Base-by-base conservation (phyloP, 2,888 invertebrate genomes). In the Eucera pruinosa region DNA sequence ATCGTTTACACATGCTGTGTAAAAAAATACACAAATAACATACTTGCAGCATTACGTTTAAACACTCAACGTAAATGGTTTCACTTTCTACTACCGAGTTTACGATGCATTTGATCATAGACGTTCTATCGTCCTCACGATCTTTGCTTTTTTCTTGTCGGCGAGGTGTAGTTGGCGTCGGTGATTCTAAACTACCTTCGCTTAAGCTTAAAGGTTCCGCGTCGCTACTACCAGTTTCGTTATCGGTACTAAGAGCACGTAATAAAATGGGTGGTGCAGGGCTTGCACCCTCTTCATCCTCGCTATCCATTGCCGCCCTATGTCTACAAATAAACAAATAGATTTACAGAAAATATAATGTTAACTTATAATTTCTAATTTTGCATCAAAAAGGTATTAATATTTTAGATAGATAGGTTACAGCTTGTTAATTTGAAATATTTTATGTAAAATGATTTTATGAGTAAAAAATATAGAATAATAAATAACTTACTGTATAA, bases 41-140 rank as follows among this genome's bases (percentile, higher is more conserved):
- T 93, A 97, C 97, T 95, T 97, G 97, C 86, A 97, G 94, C 94
- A 98, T 96, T 80, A 98, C 97, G 88, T 96, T 96, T 64, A 98
- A 94, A 92, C 97, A 97, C 92, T 97, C 97, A 52, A 98, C 96
- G 91, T 98, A 98, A 82, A 97, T 95, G 60, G 95, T 95, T 93
- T 98, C 98, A 91, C 97, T 98, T 88, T 97, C 97, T 86, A 98
- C 96, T 83, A 98, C 97, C 89, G 97, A 97, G 85, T 95, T 95
- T 78, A 98, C 95, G 89, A 98, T 97, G 90, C 96, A 96, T 88
- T 96, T 96, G 88, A 97, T 96, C 96, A 97, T 97, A 62, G 96
- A 95, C 75, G 96, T 95, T 83, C 97, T 95, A 90, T 97, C 97
- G 15, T 96, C 95, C 11, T 96, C 95, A 87, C 96, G 96, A 52